Evolutionary conservation across 2,888 invertebrate species (phyloP), one percentile per base, ranked within the genome.

Genomic region (Tortricodes alternella): DNA sequence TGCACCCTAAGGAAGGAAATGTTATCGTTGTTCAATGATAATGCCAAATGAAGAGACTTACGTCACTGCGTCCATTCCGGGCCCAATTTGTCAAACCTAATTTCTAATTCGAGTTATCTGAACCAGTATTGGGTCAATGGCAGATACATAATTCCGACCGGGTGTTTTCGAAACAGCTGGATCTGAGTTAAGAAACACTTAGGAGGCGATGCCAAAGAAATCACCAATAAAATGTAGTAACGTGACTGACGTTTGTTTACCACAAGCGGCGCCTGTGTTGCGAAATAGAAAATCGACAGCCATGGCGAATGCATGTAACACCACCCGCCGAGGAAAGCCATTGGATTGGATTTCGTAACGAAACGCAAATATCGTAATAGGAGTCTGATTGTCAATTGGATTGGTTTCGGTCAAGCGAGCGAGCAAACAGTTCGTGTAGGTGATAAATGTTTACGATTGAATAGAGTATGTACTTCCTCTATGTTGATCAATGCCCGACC

Each of bases 121-220:
- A 76, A 71, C 69, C 70, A 69, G 67, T 73, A 69, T 70, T 80
- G 69, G 82, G 84, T 80, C 84, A 85, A 82, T 85, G 83, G 76
- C 82, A 73, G 59, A 66, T 68, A 60, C 67, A 68, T 73, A 70
- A 72, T 67, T 74, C 66, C 61, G 64, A 68, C 67, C 70, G 53
- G 62, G 48, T 60, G 61, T 72, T 77, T 77, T 74, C 71, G 74
- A 70, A 72, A 72, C 65, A 62, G 63, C 68, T 69, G 65, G 75
- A 78, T 77, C 63, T 53, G 67, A 62, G 72, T 80, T 74, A 76
- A 69, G 77, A 78, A 81, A 78, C 67, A 68, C 64, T 66, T 65
- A 71, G 69, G 34, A 67, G 63, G 70, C 69, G 46, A 39, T 80
- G 83, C 80, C 81, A 78, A 77, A 72, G 72, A 72, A 55, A 67